phyloP scores from a whole-genome alignment of 2,797 vertebrate genomes.

The Sparidentex hasta region DNA sequence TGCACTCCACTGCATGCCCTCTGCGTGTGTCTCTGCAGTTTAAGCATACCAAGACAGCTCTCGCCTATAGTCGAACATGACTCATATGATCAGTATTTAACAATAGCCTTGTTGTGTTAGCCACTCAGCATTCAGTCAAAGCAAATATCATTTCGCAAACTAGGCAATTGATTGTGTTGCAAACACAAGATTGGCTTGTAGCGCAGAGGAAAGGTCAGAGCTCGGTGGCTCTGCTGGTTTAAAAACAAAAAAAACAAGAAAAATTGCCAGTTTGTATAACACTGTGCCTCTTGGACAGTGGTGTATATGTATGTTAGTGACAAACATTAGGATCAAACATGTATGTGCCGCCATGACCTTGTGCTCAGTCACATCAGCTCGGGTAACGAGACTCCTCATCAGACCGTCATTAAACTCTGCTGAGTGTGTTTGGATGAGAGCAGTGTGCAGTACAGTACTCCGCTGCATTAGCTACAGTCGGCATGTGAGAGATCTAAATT shows the following conservation, averaged over 20 bases:
- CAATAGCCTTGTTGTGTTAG: constrained; percentile 38
- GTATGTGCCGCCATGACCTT: background rate
- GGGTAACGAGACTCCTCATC: background rate
- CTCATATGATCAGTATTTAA: constrained; percentile 33
- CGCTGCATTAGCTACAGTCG: constrained; percentile 33
- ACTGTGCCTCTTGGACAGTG: background rate
- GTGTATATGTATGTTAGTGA: background rate
- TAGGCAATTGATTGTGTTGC: constrained; percentile 53
- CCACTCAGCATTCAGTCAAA: constrained; percentile 47
- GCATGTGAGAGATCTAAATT: constrained; percentile 68
- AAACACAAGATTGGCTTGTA: constrained; percentile 52
- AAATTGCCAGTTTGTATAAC: background rate
- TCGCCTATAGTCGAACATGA: constrained; percentile 31
- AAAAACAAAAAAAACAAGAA: background rate
- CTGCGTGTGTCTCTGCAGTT: constrained; percentile 11
- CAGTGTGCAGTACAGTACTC: background rate
- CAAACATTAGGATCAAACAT: constrained; percentile 9
- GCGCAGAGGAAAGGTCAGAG: constrained; percentile 42
- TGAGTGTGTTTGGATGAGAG: constrained; percentile 14
- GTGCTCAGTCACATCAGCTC: constrained; percentile 16
- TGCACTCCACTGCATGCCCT: constrained; percentile 2
- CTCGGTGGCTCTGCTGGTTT: constrained; percentile 3
- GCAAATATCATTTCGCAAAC: constrained; percentile 58
- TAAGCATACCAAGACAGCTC: constrained; percentile 3
- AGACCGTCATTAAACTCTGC: constrained; percentile 25